Percentiles rank a stretch among this genome's conserved stretches.
Conservation (phyloP, 2,113 vertebrate species). For the Gymnorhina tibicen region DNA sequence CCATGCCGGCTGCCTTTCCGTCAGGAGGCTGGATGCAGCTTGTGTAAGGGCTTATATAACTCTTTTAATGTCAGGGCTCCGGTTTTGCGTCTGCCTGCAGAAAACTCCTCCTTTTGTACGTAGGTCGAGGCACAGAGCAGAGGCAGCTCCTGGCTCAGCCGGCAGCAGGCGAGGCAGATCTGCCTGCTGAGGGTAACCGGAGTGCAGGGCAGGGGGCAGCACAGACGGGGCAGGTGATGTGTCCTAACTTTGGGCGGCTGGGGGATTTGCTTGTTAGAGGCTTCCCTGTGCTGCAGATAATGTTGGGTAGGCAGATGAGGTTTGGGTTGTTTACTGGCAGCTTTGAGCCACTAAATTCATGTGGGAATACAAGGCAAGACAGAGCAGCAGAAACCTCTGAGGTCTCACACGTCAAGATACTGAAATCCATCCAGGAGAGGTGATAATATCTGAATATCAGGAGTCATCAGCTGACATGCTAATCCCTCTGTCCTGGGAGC, state of each 20-base stretch:
- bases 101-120: background rate
- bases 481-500: background rate
- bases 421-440: background rate
- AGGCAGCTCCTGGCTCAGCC: background rate
- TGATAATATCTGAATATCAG: background rate
- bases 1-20: background rate
- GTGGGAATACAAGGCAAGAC: background rate
- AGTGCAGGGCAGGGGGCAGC: background rate
- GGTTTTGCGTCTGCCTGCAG: background rate
- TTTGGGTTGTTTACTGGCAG: background rate
- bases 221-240: accelerated
- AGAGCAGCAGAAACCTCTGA: background rate
- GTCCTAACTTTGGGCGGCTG: background rate
- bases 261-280: background rate
- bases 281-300: background rate
- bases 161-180: background rate
- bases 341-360: background rate
- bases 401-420: background rate
- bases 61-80: background rate
- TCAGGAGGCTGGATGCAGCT: background rate
- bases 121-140: background rate
- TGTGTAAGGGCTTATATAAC: slow-evolving; percentile 35
- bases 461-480: accelerated
- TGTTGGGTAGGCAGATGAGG: background rate
- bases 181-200: background rate